Evolutionary conservation across 2,113 vertebrate genomes (phyloP), one percentile per base, ranked within the genome.

Genomic region (pig (Sus scrofa)): DNA sequence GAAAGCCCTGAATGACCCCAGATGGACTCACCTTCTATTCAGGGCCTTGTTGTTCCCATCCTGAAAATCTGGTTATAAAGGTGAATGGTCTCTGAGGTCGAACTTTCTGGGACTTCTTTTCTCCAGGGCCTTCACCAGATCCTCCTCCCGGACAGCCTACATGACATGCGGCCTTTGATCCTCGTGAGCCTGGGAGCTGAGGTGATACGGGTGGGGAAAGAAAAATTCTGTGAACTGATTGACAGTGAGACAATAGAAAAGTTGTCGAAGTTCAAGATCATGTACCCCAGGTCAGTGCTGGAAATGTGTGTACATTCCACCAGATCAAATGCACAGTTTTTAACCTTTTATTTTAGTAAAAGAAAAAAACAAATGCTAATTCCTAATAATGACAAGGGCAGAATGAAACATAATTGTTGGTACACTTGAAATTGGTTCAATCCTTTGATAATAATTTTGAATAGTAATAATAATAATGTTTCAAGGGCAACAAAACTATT

Each of bases 281-380:
- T 85, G 2, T 98, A 97, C 37, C 98, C 98, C 79, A 98, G 98
- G 98, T 98, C 56, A 96, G 97, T 97, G 37, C 44, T 87, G 24
- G 44, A 13, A 91, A 50, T n/a, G 8, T 39, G 6, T 10, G 0
- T n/a, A 20, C 13, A 8, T 34, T 16, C 34, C 10, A 9, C 20
- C 50, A 92, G 79, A 58, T 86, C 19, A 20, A 70, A 62, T 20
- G 24, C 91, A 79, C 0, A 73, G 3, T 11, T 71, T 78, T 91
- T 67, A 8, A 30, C 50, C 10, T 85, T 18, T 94, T 92, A 71
- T 34, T 94, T 90, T 60, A 94, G 63, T 74, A 56, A 73, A 90
- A 79, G 65, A 56, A 56, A 63, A 54, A 58, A 74, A 93, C 89
- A 54, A 19, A 52, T 34, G 24, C 6, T 52, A 54, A 71, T 88